Evolutionary conservation across 2,113 vertebrate genomes (phyloP).

Genomic region (Pseudopodoces humilis): DNA sequence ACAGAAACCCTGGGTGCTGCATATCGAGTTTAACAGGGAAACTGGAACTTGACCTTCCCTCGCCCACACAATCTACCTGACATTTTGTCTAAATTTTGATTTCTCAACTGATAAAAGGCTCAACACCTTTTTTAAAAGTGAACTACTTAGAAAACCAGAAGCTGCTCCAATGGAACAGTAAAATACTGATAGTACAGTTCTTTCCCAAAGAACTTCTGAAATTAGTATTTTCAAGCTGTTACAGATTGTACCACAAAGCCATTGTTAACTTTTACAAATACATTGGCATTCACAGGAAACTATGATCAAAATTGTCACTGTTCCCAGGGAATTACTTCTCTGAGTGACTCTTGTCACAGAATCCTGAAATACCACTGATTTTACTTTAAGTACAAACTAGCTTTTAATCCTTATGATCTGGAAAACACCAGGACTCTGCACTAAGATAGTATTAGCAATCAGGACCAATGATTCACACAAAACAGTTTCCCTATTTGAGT

Average conservation of each 20-base stretch:
- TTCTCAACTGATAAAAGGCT: neutral
- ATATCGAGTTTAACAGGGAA: neutral
- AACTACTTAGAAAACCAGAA: neutral
- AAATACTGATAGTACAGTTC: neutral
- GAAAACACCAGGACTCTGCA: neutral
- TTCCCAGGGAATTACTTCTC: neutral
- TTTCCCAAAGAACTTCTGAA: neutral
- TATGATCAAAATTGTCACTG: neutral
- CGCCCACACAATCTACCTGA: neutral
- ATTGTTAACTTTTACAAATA: neutral
- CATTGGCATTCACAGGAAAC: neutral
- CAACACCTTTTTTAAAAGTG: neutral
- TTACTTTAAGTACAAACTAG: conserved; percentile 1
- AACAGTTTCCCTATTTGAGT: neutral
- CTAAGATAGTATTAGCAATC: neutral
- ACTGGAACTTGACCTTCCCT: neutral
- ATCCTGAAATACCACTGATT: neutral
- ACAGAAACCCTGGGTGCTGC: neutral
- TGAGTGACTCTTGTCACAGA: neutral
- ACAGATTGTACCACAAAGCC: neutral
- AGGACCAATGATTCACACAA: neutral
- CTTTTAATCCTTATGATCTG: conserved; percentile 1
- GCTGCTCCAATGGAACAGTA: neutral
- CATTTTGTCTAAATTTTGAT: neutral
- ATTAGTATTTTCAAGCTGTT: neutral